Evolutionary conservation across 2,113 vertebrate species (phyloP).

Genomic region (Zapus hudsonius): DNA sequence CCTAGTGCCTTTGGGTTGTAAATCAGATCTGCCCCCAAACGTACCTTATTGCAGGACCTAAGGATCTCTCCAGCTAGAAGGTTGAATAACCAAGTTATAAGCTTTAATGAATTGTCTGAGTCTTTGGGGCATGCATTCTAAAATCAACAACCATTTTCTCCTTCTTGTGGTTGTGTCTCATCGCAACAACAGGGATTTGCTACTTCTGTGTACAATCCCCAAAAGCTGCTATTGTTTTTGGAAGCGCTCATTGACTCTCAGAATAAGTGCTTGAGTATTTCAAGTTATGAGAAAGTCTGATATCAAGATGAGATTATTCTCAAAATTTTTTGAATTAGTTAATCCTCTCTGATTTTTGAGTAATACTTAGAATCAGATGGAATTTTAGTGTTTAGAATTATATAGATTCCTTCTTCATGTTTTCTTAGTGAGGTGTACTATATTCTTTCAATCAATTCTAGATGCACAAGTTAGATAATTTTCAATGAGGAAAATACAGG

Average conservation of each 20-base stretch:
- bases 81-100: too few species aligned
- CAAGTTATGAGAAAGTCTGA: neutral
- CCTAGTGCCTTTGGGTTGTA: too few species aligned
- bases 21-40: too few species aligned
- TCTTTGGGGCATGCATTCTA: too few species aligned
- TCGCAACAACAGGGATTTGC: neutral
- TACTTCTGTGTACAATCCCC: neutral
- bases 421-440: neutral
- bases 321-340: neutral
- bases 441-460: neutral
- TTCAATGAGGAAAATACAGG: neutral
- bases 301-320: neutral
- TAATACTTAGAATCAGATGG: neutral
- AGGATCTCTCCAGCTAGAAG: too few species aligned
- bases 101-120: too few species aligned
- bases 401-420: neutral
- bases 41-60: too few species aligned
- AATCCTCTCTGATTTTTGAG: neutral
- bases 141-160: too few species aligned
- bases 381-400: neutral
- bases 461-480: neutral
- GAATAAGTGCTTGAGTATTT: neutral
- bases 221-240: neutral
- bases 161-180: accelerated
- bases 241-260: neutral